Base-by-base conservation (phyloP, 2,888 invertebrate genomes). In the Spatulosminthurus flaviceps region DNA sequence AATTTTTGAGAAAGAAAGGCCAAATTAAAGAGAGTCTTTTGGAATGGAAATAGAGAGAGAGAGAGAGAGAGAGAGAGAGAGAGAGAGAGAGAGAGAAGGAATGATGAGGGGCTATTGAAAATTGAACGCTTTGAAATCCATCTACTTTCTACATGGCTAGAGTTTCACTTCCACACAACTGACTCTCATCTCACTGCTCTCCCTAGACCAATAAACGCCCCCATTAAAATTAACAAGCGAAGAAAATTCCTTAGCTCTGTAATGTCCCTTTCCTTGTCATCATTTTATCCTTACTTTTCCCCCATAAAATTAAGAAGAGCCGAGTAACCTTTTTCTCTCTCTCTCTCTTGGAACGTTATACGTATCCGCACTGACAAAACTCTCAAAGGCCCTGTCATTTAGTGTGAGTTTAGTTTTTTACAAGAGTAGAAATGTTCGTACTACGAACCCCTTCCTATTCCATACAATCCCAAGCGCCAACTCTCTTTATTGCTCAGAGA, bases 161-260 rank as follows among this genome's bases (percentile, higher is more conserved):
- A n/a, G 51, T n/a, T 51, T n/a, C 51, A 13, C 34, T 34, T 16
- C n/a, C 51, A 51, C 16, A 51, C 2, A 51, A 13, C 51, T 51
- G 51, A 51, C 51, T 51, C 9, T 2, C 51, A 11, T 5, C 19
- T 16, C 9, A 34, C 34, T n/a, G n/a, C n/a, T n/a, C 4, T 34
- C 4, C 34, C 16, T 9, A 71, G 34, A 41, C 42, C 71, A 71
- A 71, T 71, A 71, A 71, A 71, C 71, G 43, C 43, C 71, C 42
- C 42, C 71, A 71, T 71, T 71, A 71, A 71, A 71, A 71, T 71
- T 71, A 71, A 71, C 71, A 71, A 71, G 71, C 71, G 71, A 69
- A 69, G 71, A 71, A 42, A 71, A 71, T 71, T 71, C 71, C 43
- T 41, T 22, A 22, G 24, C 43, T 71, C 42, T 34, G 21, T 71